Evolutionary conservation across 2,888 invertebrate genomes (phyloP), one percentile per base, ranked within the genome.

Genomic region (Elegia similella): DNA sequence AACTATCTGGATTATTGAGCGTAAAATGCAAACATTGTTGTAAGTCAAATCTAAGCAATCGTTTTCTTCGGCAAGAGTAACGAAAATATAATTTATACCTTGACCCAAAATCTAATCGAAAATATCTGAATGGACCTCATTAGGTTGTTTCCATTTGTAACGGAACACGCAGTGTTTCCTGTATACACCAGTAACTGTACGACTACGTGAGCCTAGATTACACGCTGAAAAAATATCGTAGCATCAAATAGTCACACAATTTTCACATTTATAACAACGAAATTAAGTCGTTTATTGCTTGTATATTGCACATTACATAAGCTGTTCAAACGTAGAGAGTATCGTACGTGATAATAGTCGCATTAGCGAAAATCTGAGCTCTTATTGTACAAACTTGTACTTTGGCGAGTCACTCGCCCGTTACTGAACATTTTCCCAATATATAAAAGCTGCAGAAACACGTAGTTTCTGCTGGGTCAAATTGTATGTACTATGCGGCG

Each of bases 291-390:
- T 0, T 10, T 15, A 32, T 48, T 7, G 5, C 12, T 16, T 10
- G 32, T 0, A 3, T 7, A 32, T 10, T 5, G 10, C 32, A 8
- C 5, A 8, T 48, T 32, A 29, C 48, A 7, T 48, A 10, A 1
- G 32, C 13, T 32, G 13, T 32, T 48, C 32, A 16, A 5, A 48
- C 48, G 15, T 12, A 48, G 32, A 32, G n/a, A 38, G 38, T 38
- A 38, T 38, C 13, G 29, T 48, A 48, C 48, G 48, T 48, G 48
- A 32, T 48, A 48, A 48, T 32, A 48, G 48, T 15, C 6, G 48
- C 13, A 48, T 32, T 32, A 48, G 32, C 48, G 30, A 48, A 46
- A 48, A 48, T 48, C 48, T 48, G 32, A 15, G 13, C 32, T 32
- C 48, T 48, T 32, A 32, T 48, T 30, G 48, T 30, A 13, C 32